phyloP scores from a whole-genome alignment of 2,888 invertebrate genomes.

The Odontothrips loti region DNA sequence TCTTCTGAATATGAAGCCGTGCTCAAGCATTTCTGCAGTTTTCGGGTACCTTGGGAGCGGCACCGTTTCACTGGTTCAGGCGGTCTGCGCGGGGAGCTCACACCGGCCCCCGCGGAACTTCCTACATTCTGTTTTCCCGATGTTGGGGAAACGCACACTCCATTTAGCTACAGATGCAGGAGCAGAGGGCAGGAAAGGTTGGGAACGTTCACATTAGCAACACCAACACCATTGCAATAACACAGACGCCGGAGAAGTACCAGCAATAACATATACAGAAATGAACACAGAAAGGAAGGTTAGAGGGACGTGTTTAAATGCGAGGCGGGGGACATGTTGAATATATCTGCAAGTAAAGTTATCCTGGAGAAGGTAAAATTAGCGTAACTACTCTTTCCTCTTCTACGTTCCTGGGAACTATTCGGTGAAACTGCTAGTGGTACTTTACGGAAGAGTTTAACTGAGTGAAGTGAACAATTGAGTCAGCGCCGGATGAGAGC shows the following conservation, averaged over 20 bases:
- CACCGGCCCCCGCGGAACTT: conserved; percentile 34
- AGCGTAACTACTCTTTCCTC: not conserved
- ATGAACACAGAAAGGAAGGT: not conserved
- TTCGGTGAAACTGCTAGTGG: not conserved
- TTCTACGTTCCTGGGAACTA: not conserved
- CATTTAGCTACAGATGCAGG: conserved; percentile 64
- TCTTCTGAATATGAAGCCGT: conserved; percentile 77
- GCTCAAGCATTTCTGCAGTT: conserved; percentile 87
- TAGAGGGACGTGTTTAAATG: not conserved
- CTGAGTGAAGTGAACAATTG: too few relatives aligned
- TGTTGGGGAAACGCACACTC: conserved; percentile 66
- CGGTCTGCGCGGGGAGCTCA: conserved; percentile 40
- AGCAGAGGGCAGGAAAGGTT: conserved; percentile 24
- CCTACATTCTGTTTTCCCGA: conserved; percentile 46
- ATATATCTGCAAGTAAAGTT: not conserved
- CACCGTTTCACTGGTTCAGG: conserved; percentile 72
- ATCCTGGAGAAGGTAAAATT: not conserved
- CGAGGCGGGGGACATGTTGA: not conserved
- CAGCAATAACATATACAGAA: not conserved
- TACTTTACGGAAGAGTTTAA: not conserved
- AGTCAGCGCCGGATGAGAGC: too few relatives aligned
- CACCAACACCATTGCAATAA: not conserved
- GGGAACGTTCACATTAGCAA: not conserved
- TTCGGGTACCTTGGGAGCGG: conserved; percentile 93
- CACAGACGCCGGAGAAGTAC: not conserved